Base-by-base conservation (phyloP, 2,888 invertebrate species). In the Trileptium ribeirensis region DNA sequence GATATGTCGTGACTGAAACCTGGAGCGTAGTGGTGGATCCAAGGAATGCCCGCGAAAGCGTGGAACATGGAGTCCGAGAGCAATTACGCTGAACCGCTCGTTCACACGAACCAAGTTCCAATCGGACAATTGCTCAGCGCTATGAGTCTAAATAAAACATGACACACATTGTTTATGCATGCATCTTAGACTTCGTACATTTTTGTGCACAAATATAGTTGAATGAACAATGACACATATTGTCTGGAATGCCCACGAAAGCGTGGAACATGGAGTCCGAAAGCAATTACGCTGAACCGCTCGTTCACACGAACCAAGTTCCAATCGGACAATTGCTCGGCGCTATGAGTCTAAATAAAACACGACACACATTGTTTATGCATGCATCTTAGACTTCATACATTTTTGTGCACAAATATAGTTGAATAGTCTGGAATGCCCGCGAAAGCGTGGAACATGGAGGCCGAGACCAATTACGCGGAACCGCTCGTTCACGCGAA, bases 61-160 rank as follows among this genome's bases (percentile, higher is more conserved):
- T 74, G 95, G 95, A 24, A 95, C 93, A 0, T 96, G 96, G 82
- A 96, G 88, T 0, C 96, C 96, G n/a, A 97, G 90, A 0, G 96
- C 96, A 80, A 97, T 93, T 15, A 96, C 95, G 74, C 96, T 92
- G 90, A 98, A 98, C 86, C 95, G 92, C 88, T 96, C 95, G 86
- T 94, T 93, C 0, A 97, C 97, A 84, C 96, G 91, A 1, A 96
- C 93, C n/a, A 98, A 90, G 70, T 95, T 94, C 94, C 95, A 95
- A 84, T 91, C 91, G 83, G 94, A 92, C 74, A 98, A 90, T 88
- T 95, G 94, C 83, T 93, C 92, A 83, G 92, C 90, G 0, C 93
- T 93, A 86, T 96, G 93, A 86, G 94, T 92, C 94, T 95, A 85
- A 51, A 89, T 89, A 82, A 29, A 75, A 24, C n/a, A 83, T 67